These are phyloP conservation scores for Phengaris alcon DNA, from an alignment of 2,888 invertebrate genomes.

Conservation along the genomic window DNA sequence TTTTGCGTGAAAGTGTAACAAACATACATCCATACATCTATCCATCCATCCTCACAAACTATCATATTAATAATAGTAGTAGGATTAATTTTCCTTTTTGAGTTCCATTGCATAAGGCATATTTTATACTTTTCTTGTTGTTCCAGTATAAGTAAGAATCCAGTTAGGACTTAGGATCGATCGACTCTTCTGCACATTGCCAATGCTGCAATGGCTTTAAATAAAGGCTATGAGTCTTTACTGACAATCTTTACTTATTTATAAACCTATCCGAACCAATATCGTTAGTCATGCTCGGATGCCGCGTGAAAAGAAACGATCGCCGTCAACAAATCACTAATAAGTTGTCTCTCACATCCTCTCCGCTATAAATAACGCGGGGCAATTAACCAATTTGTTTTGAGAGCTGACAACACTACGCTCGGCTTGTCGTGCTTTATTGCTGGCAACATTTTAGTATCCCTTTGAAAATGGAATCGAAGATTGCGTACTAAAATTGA, in stretches of 20 bases:
- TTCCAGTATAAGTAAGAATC: too few relatives aligned
- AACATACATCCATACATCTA: too few relatives aligned
- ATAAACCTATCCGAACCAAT: slow-evolving; percentile 23
- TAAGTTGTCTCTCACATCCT: slow-evolving; percentile 41
- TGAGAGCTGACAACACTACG: slow-evolving; percentile 59
- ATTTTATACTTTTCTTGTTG: too few relatives aligned
- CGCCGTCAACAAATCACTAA: slow-evolving; percentile 41
- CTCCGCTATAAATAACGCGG: slow-evolving; percentile 45
- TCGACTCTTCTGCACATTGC: neutral
- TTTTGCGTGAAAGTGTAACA: too few relatives aligned
- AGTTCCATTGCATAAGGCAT: too few relatives aligned
- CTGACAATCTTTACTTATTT: slow-evolving; percentile 1
- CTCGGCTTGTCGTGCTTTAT: slow-evolving; percentile 63
- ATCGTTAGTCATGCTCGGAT: slow-evolving; percentile 25
- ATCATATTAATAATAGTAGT: too few relatives aligned
- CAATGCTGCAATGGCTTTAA: neutral
- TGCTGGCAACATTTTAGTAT: slow-evolving; percentile 70
- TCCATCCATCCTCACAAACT: too few relatives aligned
- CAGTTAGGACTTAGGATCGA: too few relatives aligned
- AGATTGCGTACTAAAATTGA: slow-evolving; percentile 62
- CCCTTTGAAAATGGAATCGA: slow-evolving; percentile 69
- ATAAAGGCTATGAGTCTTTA: neutral
- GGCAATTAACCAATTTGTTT: slow-evolving; percentile 76
- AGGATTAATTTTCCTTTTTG: too few relatives aligned
- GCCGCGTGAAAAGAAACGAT: slow-evolving; percentile 30